Evolutionary conservation across 2,888 invertebrate genomes (phyloP).

Genomic region (Spialia ferax): DNA sequence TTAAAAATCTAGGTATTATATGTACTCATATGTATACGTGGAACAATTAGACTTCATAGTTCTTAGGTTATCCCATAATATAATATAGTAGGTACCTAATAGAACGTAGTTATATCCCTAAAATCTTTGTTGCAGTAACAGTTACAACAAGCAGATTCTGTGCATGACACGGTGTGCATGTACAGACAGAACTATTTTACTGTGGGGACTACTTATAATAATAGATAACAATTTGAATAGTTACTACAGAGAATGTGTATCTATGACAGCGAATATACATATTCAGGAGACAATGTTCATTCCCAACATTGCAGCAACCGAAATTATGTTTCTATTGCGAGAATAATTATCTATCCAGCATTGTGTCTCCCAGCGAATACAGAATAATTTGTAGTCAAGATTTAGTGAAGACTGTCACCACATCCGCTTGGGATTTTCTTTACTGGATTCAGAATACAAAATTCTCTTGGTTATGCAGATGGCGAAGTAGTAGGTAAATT

Average conservation of each 20-base stretch:
- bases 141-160: too few species aligned
- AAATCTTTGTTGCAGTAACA: too few species aligned
- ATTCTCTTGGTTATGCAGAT: not conserved
- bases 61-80: too few species aligned
- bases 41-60: too few species aligned
- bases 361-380: slow-evolving; percentile 20
- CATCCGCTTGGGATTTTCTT: not conserved
- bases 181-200: too few species aligned
- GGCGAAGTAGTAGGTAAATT: not conserved
- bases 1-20: too few species aligned
- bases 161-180: too few species aligned
- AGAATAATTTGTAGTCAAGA: slow-evolving; percentile 27
- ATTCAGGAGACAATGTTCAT: slow-evolving; percentile 15
- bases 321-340: slow-evolving; percentile 29
- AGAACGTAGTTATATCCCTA: too few species aligned
- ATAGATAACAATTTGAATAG: not conserved
- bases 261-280: not conserved
- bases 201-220: too few species aligned
- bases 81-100: too few species aligned
- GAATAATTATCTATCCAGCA: slow-evolving; percentile 21
- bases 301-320: slow-evolving; percentile 21
- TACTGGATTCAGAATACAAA: slow-evolving; percentile 5
- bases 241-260: not conserved
- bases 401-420: slow-evolving; percentile 11
- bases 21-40: too few species aligned